Conservation (phyloP, 2,113 vertebrate genomes). For the Elaphurus davidianus region DNA sequence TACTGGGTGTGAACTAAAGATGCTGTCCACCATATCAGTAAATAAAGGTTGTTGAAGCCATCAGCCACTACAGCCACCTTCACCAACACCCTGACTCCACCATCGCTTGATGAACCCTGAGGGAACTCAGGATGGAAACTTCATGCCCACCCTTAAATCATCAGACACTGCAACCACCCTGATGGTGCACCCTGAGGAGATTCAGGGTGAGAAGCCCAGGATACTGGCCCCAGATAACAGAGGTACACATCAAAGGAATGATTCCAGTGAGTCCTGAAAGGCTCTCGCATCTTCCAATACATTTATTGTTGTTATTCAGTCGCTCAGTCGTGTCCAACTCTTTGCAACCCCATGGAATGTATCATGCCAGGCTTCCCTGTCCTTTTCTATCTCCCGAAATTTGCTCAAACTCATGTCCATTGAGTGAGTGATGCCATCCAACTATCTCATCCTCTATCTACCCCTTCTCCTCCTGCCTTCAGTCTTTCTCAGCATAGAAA, state of each 20-base stretch:
- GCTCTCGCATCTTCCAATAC: neutral
- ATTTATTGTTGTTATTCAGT: neutral
- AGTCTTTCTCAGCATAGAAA: neutral
- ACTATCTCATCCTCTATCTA: neutral
- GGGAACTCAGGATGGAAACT: neutral
- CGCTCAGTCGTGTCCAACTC: neutral
- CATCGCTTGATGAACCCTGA: neutral
- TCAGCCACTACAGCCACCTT: neutral
- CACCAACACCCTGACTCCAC: accelerated
- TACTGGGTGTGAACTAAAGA: neutral
- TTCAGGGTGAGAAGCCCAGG: neutral
- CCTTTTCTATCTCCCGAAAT: neutral
- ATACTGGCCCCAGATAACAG: neutral
- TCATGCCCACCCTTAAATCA: neutral
- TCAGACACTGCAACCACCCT: neutral
- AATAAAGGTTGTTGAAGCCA: neutral
- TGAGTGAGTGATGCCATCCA: neutral
- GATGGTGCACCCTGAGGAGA: neutral
- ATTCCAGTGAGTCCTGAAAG: neutral
- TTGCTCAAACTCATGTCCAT: neutral
- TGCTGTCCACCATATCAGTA: neutral
- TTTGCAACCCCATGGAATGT: neutral
- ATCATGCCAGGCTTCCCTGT: neutral
- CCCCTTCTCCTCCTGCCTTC: neutral
- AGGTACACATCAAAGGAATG: neutral